phyloP scores from a whole-genome alignment of 2,888 invertebrate genomes.

The Agrochola macilenta region DNA sequence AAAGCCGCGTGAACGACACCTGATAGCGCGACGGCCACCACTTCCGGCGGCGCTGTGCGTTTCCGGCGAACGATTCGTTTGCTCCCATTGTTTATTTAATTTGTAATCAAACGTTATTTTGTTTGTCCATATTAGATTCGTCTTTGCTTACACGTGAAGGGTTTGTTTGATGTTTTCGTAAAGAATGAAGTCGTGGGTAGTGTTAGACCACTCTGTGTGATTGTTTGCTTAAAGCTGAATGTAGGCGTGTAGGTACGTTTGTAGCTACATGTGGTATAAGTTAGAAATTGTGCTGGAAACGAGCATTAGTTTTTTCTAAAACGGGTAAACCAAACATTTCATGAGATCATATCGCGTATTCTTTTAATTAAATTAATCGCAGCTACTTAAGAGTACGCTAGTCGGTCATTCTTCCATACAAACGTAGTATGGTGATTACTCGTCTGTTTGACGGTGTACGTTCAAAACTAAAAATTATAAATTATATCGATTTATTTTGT shows the following conservation, averaged over 20 bases:
- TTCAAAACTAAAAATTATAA: too few species aligned
- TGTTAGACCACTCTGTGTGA: not conserved
- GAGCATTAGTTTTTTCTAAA: not conserved
- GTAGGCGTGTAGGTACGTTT: not conserved
- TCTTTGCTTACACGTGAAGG: constrained; percentile 50
- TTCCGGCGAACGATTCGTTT: constrained; percentile 72
- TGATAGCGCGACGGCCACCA: constrained; percentile 73
- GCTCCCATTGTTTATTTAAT: constrained; percentile 77
- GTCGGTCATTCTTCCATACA: too few species aligned
- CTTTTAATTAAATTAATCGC: not conserved
- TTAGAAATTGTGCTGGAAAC: not conserved
- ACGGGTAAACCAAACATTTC: not conserved
- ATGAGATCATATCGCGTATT: not conserved
- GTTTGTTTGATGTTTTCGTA: constrained; percentile 49
- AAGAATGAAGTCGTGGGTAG: constrained; percentile 31
- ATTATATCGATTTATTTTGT: too few species aligned
- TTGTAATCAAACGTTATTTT: constrained; percentile 73
- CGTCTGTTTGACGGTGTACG: too few species aligned
- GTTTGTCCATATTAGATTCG: constrained; percentile 54
- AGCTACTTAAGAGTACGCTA: too few species aligned
- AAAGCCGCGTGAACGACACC: constrained; percentile 73
- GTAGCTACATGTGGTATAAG: not conserved
- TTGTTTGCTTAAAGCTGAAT: constrained; percentile 10
- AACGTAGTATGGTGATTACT: too few species aligned
- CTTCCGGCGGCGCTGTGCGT: constrained; percentile 71